phyloP scores from a whole-genome alignment of 35 echinoderm and acorn worm genomes.

The Heliocidaris erythrogramma region DNA sequence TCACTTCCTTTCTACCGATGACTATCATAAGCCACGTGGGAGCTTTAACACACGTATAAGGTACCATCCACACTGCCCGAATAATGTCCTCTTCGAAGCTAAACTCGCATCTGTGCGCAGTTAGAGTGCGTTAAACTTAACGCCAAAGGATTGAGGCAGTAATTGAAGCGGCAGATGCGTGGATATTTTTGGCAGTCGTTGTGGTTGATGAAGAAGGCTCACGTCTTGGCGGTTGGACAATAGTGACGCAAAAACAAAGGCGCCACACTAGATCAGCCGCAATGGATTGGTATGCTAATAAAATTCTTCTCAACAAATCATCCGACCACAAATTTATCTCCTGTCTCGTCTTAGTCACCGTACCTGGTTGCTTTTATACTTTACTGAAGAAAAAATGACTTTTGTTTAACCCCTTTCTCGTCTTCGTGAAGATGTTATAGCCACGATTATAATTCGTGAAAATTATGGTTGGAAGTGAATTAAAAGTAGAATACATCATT shows the following conservation, averaged over 20 bases:
- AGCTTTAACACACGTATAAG: neutral
- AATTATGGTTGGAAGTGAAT: too few species aligned
- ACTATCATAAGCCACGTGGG: neutral
- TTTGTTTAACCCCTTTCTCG: too few species aligned
- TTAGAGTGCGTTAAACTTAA: neutral
- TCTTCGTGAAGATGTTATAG: too few species aligned
- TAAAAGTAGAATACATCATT: too few species aligned
- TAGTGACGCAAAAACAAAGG: neutral
- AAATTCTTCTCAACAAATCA: constrained; percentile 4
- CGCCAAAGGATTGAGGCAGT: neutral
- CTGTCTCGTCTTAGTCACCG: neutral
- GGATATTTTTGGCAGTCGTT: neutral
- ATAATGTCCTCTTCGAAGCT: neutral
- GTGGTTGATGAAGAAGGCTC: neutral
- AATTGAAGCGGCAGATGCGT: neutral
- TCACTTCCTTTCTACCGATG: neutral
- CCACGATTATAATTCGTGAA: too few species aligned
- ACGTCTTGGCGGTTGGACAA: neutral
- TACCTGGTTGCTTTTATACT: too few species aligned
- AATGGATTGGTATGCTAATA: neutral
- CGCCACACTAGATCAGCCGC: neutral
- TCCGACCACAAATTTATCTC: neutral
- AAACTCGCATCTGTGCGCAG: neutral
- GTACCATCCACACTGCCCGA: neutral
- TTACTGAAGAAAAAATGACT: too few species aligned